Evolutionary conservation across 1,140 invertebrate genomes (phyloP).

Genomic region (Lanistes nyassanus): DNA sequence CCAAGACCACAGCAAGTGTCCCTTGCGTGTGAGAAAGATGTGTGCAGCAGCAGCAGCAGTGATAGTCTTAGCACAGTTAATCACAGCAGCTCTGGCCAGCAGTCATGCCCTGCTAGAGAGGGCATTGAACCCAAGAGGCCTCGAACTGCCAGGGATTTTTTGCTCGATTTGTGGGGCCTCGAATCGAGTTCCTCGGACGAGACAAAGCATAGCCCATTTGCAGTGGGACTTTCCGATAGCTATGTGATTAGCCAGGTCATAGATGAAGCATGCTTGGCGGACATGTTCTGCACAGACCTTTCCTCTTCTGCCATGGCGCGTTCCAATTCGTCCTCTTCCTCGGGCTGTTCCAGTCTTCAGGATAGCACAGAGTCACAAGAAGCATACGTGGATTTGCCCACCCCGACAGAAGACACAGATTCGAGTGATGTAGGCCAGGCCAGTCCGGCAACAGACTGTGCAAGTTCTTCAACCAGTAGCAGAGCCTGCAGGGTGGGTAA

Average conservation of each 20-base stretch:
- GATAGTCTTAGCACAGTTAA: too few relatives aligned
- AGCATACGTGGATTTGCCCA: conserved; percentile 1
- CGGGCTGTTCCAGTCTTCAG: conserved; percentile 25
- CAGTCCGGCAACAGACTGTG: conserved; percentile 27
- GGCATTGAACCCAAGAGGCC: conserved; percentile 8
- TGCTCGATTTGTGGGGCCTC: not conserved
- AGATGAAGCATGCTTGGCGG: conserved; percentile 3
- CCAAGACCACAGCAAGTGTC: too few relatives aligned
- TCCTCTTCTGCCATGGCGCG: conserved; percentile 9
- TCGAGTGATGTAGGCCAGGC: conserved; percentile 9
- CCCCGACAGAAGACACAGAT: conserved; percentile 11
- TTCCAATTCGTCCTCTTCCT: conserved; percentile 19
- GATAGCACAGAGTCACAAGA: conserved; percentile 22
- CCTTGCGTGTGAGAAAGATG: too few relatives aligned
- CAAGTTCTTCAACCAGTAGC: conserved; percentile 14
- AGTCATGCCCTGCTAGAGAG: not conserved
- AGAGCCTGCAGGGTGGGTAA: too few relatives aligned
- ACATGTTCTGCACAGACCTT: not conserved
- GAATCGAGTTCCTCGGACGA: not conserved
- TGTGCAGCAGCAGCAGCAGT: too few relatives aligned
- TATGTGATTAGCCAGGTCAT: not conserved
- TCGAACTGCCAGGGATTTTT: not conserved
- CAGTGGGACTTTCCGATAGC: not conserved
- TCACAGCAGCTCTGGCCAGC: not conserved
- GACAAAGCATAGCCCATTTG: not conserved